Conservation (phyloP, 2,797 vertebrate species). For the Alca torda region DNA sequence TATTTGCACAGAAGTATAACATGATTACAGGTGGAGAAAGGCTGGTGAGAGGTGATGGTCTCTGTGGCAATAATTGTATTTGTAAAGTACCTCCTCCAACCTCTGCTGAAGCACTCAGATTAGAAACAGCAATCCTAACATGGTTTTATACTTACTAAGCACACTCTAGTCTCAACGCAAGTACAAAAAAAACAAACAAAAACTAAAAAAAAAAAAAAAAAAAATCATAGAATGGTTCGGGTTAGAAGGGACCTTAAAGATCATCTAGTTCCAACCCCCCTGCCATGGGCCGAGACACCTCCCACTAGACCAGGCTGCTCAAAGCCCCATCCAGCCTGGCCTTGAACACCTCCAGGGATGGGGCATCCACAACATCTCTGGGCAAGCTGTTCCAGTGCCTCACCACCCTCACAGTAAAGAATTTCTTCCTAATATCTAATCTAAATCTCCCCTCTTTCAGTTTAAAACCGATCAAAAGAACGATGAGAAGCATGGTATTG, state of each 20-base stretch:
- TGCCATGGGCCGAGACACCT: too few species aligned
- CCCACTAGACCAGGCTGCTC: too few species aligned
- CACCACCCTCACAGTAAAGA: too few species aligned
- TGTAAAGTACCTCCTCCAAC: neutral
- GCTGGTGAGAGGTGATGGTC: constrained; percentile 2
- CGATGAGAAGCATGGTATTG: neutral
- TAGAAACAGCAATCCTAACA: neutral
- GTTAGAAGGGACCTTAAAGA: too few species aligned
- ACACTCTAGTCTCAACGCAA: neutral
- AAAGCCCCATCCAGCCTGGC: too few species aligned
- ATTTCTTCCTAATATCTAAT: too few species aligned
- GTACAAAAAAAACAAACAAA: neutral
- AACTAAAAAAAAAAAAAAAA: neutral
- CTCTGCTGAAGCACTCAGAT: neutral
- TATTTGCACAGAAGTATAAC: constrained; percentile 5
- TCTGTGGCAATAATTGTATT: neutral
- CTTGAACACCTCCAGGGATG: too few species aligned
- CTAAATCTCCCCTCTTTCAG: too few species aligned
- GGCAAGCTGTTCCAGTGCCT: too few species aligned
- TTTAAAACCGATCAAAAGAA: neutral
- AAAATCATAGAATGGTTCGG: too few species aligned
- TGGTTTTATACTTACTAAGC: neutral
- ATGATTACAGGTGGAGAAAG: neutral
- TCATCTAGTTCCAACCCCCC: too few species aligned
- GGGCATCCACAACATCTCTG: too few species aligned